Evolutionary conservation across 2,888 invertebrate species (phyloP).

Genomic region (Dioctria rufipes): DNA sequence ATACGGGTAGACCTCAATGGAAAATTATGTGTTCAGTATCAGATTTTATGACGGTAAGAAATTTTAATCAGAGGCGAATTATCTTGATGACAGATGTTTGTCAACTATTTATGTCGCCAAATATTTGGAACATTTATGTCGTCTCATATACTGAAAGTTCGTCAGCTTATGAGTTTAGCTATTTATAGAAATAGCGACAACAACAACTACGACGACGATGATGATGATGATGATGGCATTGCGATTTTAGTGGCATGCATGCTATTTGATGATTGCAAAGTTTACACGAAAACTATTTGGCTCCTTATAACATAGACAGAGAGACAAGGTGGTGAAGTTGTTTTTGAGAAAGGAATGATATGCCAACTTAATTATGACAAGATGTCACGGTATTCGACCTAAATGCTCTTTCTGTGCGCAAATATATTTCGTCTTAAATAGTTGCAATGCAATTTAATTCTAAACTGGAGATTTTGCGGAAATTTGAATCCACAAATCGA

Average conservation of each 20-base stretch:
- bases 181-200: background rate
- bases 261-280: background rate
- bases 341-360: background rate
- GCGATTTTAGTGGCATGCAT: background rate
- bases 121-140: slow-evolving; percentile 22
- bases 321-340: background rate
- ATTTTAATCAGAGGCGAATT: slow-evolving; percentile 40
- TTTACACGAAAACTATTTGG: slow-evolving; percentile 1
- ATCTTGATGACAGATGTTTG: slow-evolving; percentile 9
- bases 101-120: slow-evolving; percentile 40
- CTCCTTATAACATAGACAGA: background rate
- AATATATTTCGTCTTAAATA: too few species aligned
- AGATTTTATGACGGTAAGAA: slow-evolving; percentile 40
- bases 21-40: slow-evolving; percentile 28
- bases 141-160: background rate
- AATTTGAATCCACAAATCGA: too few species aligned
- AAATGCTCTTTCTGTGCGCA: too few species aligned
- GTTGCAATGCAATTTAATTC: too few species aligned
- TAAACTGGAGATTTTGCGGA: too few species aligned
- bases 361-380: background rate
- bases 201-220: background rate
- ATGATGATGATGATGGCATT: background rate
- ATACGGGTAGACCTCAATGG: background rate
- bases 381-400: background rate
- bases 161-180: slow-evolving; percentile 17